These are phyloP conservation scores for Scaptomyza cyrtandrae DNA, from an alignment of 2,888 invertebrate species.

Conservation along the genomic window DNA sequence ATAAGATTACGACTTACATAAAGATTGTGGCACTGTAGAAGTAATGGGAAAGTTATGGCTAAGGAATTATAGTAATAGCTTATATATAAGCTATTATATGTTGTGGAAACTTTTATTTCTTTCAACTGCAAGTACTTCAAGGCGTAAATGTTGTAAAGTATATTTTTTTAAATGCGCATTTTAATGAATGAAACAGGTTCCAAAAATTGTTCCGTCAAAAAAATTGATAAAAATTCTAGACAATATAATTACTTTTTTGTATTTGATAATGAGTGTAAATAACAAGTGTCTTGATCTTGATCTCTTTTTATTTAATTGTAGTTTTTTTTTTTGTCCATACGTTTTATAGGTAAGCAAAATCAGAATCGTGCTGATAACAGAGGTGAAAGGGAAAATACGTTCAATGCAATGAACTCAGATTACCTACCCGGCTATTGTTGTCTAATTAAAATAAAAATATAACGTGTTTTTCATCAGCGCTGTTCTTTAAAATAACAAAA, in stretches of 20 bases:
- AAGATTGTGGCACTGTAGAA: slow-evolving; percentile 12
- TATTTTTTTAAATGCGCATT: neutral
- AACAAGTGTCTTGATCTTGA: neutral
- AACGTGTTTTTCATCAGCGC: slow-evolving; percentile 3
- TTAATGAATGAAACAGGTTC: slow-evolving; percentile 21
- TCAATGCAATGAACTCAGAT: slow-evolving; percentile 11
- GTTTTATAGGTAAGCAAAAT: slow-evolving; percentile 20
- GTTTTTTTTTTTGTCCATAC: slow-evolving; percentile 11
- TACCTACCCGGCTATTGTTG: neutral
- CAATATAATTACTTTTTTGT: slow-evolving; percentile 17
- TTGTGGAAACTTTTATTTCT: slow-evolving; percentile 9
- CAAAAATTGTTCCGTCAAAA: neutral
- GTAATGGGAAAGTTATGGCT: neutral
- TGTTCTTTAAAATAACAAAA: slow-evolving; percentile 42
- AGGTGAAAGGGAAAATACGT: slow-evolving; percentile 39
- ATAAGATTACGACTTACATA: slow-evolving; percentile 41
- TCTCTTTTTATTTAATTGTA: slow-evolving; percentile 1
- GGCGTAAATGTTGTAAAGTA: neutral
- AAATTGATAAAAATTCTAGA: slow-evolving; percentile 11
- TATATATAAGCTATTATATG: neutral
- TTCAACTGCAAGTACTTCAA: neutral
- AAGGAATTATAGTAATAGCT: neutral
- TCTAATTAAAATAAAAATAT: slow-evolving; percentile 3
- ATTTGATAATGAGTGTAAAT: slow-evolving; percentile 5
- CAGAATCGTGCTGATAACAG: slow-evolving; percentile 37